Evolutionary conservation across 1,140 invertebrate genomes (phyloP), one percentile per base, ranked within the genome.

Genomic region (Holcopasites calliopsidis): DNA sequence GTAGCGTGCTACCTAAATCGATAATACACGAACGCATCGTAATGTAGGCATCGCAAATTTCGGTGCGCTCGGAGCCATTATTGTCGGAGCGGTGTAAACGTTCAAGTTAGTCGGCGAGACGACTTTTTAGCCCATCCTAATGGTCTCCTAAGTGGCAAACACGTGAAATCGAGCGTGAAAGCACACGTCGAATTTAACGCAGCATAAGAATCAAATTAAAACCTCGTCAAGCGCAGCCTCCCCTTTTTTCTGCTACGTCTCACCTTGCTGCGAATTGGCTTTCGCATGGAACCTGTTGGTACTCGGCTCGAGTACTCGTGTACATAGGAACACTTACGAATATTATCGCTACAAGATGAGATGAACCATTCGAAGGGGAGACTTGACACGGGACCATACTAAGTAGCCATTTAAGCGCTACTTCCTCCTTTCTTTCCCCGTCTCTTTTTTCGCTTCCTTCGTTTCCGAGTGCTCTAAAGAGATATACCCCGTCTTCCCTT

Each of bases 191-290:
- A 83, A 84, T 79, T 75, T 72, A 71, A 80, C 64, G 85, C 77
- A 75, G 76, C 70, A 88, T 89, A 86, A 85, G 83, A 89, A 85
- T 87, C 88, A 81, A 88, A 90, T 89, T 87, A 90, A 86, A 89
- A 86, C 77, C 84, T 89, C 84, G 87, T 89, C 83, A 80, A 79
- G 35, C 40, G 40, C 42, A 50, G 23, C n/a, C 64, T 75, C 52
- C 66, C 76, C 61, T 33, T 44, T 28, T n/a, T 33, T 23, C 23
- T n/a, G n/a, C 33, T 64, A n/a, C n/a, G 49, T 80, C 65, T 55
- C 58, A 66, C 66, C 83, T 83, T 77, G 83, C 79, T 64, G 73
- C 84, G 83, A 88, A 87, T 88, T 87, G 81, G 79, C 82, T 88
- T 88, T 87, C 77, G 85, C 77, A 86, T 86, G 79, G 89, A 89